Evolutionary conservation across 2,797 vertebrate species (phyloP), one percentile per base, ranked within the genome.

Genomic region (Steatocranus sp.): DNA sequence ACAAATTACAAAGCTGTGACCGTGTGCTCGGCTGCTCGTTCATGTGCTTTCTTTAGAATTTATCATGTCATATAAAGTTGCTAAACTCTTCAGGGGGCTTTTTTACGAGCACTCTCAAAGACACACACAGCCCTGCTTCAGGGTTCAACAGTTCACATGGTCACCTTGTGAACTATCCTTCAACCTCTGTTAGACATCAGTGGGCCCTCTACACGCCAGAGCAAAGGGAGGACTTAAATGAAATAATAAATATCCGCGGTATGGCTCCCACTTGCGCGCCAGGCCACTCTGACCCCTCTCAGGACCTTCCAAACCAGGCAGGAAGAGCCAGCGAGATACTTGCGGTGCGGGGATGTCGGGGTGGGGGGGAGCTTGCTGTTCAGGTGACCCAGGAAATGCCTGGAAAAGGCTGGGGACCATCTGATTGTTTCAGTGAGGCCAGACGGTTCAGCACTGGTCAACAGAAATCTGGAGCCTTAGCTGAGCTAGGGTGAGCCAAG

Each of bases 221-320:
- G 90, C 89, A 86, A 89, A 94, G 88, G 85, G 84, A 92, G 83
- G 92, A 92, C 91, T 94, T 94, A 95, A 94, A 93, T 93, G 92
- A 95, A 95, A 96, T 94, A 96, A 96, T 95, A 96, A 96, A 96
- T 96, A 96, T 94, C 86, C 89, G 3, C 88, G 68, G 89, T 93
- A 92, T 91, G 93, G 91, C 92, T 94, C 93, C 94, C 92, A 88
- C 90, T 85, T 81, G 92, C 87, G 27, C 93, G 83, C 93, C 89
- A 79, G 89, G 93, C 85, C 83, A 51, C 56, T 83, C 46, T 91
- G 95, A 96, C 95, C 96, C 95, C 94, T 96, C 94, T 95, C 95
- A 95, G 94, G 95, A 95, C 95, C 93, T 91, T 85, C 86, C 70
- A 82, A 84, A 85, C 77, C 82, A 83, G 80, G 85, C 93, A 92